Evolutionary conservation across 2,797 vertebrate genomes (phyloP).

Genomic region (Anabas testudineus): DNA sequence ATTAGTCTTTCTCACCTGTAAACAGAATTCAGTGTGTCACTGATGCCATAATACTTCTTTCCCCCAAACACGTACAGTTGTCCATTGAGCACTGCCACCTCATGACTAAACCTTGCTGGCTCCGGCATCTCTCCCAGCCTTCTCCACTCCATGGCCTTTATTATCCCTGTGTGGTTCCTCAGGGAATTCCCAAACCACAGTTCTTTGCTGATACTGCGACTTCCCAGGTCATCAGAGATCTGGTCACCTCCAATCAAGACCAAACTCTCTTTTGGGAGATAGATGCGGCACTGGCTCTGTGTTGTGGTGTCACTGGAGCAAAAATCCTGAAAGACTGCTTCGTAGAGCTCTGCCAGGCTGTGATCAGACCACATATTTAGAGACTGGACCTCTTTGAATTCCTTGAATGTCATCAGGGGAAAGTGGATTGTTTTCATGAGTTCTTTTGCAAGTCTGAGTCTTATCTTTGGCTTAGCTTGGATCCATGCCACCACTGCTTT

Average conservation of each 20-base stretch:
- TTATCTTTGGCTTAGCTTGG: constrained; percentile 77
- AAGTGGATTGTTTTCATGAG: constrained; percentile 89
- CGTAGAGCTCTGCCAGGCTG: constrained; percentile 74
- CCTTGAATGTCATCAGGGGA: constrained; percentile 89
- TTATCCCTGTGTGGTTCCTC: constrained; percentile 83
- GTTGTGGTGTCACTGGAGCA: constrained; percentile 58
- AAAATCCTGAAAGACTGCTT: constrained; percentile 72
- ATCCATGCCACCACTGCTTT: constrained; percentile 88
- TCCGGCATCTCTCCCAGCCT: constrained; percentile 86
- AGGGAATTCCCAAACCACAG: constrained; percentile 92
- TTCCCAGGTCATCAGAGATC: constrained; percentile 76
- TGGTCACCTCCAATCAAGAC: constrained; percentile 91
- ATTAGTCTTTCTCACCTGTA: constrained; percentile 82
- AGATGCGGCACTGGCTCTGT: constrained; percentile 76
- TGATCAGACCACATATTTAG: constrained; percentile 71
- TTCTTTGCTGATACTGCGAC: constrained; percentile 82
- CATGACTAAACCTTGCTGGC: constrained; percentile 82
- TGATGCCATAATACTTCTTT: constrained; percentile 87
- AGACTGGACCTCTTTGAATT: constrained; percentile 88
- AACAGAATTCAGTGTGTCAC: constrained; percentile 86
- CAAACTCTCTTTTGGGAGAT: constrained; percentile 85
- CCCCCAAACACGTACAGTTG: constrained; percentile 90
- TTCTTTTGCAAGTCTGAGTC: constrained; percentile 77
- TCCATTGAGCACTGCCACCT: constrained; percentile 81
- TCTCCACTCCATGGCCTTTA: constrained; percentile 88